Conservation (phyloP, 2,888 invertebrate genomes). For the Hyposoter didymator region DNA sequence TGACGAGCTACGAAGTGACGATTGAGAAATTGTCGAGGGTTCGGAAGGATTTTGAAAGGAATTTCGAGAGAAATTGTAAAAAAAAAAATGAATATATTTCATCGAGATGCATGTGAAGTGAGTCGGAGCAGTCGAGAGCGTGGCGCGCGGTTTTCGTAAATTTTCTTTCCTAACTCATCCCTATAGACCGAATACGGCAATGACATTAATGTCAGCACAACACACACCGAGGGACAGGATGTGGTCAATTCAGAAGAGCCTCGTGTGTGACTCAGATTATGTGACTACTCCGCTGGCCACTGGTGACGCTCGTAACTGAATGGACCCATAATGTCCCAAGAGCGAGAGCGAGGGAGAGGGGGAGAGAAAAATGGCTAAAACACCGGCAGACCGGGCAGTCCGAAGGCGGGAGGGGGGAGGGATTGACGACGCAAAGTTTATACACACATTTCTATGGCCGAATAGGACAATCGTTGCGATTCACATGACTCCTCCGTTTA, state of each 20-base stretch:
- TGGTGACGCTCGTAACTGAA: constrained; percentile 60
- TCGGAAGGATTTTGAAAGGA: not conserved
- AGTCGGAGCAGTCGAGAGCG: constrained; percentile 45
- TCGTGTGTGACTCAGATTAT: constrained; percentile 79
- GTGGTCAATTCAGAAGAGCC: constrained; percentile 80
- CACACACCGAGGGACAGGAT: constrained; percentile 79
- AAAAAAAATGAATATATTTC: not conserved
- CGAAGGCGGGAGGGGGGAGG: not conserved
- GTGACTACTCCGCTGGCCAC: constrained; percentile 63
- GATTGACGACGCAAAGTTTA: not conserved
- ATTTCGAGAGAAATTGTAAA: not conserved
- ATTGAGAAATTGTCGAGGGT: not conserved
- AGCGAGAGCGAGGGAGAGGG: constrained; percentile 36
- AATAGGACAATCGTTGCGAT: constrained; percentile 67
- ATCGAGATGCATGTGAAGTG: not conserved
- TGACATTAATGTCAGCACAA: constrained; percentile 80
- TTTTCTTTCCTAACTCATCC: constrained; percentile 70
- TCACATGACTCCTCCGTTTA: constrained; percentile 60
- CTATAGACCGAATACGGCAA: constrained; percentile 72
- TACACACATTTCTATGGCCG: constrained; percentile 31
- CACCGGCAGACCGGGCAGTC: not conserved
- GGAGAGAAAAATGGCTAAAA: constrained; percentile 39
- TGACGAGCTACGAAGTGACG: not conserved
- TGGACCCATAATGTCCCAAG: constrained; percentile 59
- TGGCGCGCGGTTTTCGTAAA: constrained; percentile 67